Conservation (phyloP, 1,140 invertebrate genomes). For the Meloidogyne floridensis region DNA sequence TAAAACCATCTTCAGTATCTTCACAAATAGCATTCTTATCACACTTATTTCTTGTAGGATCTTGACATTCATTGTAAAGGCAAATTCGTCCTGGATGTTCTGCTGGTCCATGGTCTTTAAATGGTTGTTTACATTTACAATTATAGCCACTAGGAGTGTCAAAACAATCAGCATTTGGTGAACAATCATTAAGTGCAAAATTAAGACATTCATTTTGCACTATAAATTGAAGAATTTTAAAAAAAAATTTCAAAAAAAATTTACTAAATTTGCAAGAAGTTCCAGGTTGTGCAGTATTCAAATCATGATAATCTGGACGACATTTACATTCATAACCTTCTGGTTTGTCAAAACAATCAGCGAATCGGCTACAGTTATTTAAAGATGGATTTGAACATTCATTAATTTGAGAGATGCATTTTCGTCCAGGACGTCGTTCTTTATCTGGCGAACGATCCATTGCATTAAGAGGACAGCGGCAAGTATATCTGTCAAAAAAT, state of each 20-base stretch:
- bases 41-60: slow-evolving; percentile 38
- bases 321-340: slow-evolving; percentile 47
- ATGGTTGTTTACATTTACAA: slow-evolving; percentile 80
- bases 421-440: slow-evolving; percentile 51
- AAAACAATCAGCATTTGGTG: slow-evolving; percentile 77
- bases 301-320: slow-evolving; percentile 48
- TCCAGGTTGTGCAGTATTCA: slow-evolving; percentile 44
- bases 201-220: slow-evolving; percentile 82
- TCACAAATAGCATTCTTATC: slow-evolving; percentile 36
- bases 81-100: slow-evolving; percentile 71
- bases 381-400: slow-evolving; percentile 62
- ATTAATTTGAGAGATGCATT: slow-evolving; percentile 56
- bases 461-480: slow-evolving; percentile 58
- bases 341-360: slow-evolving; percentile 60
- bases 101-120: slow-evolving; percentile 70
- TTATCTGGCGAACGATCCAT: slow-evolving; percentile 63
- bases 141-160: slow-evolving; percentile 86
- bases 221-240: slow-evolving; percentile 8
- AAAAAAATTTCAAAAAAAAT: slow-evolving; percentile 27
- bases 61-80: slow-evolving; percentile 50
- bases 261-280: slow-evolving; percentile 45
- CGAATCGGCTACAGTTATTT: slow-evolving; percentile 62
- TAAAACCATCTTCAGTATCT: slow-evolving; percentile 28
- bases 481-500: slow-evolving; percentile 42
- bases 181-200: slow-evolving; percentile 85